Percentiles rank a stretch among this genome's conserved stretches.
These are phyloP conservation scores for Agrochola lota DNA, from an alignment of 2,888 invertebrate species.

Conservation along the genomic window DNA sequence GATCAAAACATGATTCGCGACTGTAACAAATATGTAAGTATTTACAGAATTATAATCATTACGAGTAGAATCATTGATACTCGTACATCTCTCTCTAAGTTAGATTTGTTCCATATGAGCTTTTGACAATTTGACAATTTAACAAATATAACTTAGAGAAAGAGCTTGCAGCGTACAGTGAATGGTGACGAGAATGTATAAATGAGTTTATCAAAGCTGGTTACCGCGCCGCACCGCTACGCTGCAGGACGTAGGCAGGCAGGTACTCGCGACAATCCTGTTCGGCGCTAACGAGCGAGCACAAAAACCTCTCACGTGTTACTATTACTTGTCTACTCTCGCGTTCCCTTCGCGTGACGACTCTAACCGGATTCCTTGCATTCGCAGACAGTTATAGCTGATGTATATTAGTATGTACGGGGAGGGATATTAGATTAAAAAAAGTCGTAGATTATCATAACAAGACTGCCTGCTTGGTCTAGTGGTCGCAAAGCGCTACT, in stretches of 20 bases:
- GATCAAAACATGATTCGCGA: no score
- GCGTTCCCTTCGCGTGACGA: background rate
- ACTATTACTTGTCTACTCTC: background rate
- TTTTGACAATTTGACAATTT: no score
- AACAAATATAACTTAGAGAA: no score
- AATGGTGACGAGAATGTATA: background rate
- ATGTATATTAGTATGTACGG: no score
- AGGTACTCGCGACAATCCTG: constrained; percentile 22
- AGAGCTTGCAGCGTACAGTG: background rate
- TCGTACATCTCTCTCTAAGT: no score
- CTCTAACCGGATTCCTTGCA: constrained; percentile 23
- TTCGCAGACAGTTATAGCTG: background rate
- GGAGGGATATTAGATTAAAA: no score
- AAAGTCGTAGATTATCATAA: background rate
- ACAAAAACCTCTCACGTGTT: constrained; percentile 28
- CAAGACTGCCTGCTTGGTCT: no score
- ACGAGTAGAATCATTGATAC: no score
- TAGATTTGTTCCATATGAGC: no score
- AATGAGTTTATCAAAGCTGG: constrained; percentile 26
- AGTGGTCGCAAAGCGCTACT: background rate
- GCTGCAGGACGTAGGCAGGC: background rate
- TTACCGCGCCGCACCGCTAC: background rate
- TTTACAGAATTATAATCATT: no score
- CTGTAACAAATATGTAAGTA: no score
- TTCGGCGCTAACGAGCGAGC: constrained; percentile 39